phyloP scores from a whole-genome alignment of 2,797 vertebrate species.

The Rhinoraja longicauda region DNA sequence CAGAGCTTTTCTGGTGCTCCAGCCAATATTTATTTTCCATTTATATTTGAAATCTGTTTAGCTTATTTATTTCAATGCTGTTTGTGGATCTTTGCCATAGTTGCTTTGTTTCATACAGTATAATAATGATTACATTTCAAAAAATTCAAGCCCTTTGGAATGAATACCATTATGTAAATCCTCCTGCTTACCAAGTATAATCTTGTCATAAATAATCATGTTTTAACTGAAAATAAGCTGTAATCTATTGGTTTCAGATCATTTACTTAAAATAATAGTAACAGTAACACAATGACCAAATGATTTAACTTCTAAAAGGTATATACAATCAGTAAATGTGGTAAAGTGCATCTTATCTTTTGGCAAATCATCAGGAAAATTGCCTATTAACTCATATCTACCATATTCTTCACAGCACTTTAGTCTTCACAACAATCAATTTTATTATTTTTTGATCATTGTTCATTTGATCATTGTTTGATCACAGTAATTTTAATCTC shows the following conservation, averaged over 20 bases:
- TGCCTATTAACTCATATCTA: no score
- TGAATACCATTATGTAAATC: neutral
- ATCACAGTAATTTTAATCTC: neutral
- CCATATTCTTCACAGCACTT: neutral
- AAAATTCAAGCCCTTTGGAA: neutral
- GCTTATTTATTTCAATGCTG: neutral
- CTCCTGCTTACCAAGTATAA: neutral
- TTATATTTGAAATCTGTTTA: neutral
- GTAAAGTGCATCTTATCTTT: no score
- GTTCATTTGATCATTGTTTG: neutral
- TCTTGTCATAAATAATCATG: neutral
- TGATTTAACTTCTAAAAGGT: no score
- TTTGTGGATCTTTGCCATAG: neutral
- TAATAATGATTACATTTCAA: neutral
- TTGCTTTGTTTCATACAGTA: neutral
- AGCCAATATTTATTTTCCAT: neutral
- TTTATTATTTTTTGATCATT: neutral
- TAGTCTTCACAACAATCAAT: neutral
- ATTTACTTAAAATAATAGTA: neutral
- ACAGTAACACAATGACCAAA: neutral
- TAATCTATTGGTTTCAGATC: neutral
- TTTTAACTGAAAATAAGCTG: neutral
- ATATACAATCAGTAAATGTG: no score
- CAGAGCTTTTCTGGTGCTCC: neutral
- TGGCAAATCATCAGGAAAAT: no score